Conservation (phyloP, 2,113 vertebrate species). For the Eublepharis macularius region DNA sequence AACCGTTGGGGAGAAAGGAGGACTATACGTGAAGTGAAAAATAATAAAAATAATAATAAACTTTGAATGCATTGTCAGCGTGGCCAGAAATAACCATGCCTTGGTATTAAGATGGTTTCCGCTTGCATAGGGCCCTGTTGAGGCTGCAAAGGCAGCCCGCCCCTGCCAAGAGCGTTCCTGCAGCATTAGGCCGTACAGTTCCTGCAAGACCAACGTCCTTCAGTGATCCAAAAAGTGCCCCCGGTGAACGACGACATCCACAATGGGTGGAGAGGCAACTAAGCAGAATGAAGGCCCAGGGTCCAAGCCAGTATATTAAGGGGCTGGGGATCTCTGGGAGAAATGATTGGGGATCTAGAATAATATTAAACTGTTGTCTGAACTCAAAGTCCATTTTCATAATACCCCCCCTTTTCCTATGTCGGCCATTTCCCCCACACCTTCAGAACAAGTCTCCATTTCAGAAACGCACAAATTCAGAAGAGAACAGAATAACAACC, state of each 20-base stretch:
- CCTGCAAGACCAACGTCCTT: too few relatives aligned
- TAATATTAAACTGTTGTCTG: neutral
- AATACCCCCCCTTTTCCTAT: neutral
- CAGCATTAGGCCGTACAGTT: too few relatives aligned
- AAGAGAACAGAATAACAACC: slow-evolving; percentile 1
- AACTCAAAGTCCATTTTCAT: neutral
- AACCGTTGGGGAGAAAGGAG: neutral
- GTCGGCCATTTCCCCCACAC: neutral
- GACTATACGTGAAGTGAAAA: neutral
- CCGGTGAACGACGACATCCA: too few relatives aligned
- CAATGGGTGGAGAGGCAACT: too few relatives aligned
- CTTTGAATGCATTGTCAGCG: neutral
- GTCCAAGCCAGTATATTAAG: too few relatives aligned
- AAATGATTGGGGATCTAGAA: neutral
- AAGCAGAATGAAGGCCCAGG: too few relatives aligned
- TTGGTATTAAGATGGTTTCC: too few relatives aligned
- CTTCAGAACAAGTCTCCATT: neutral
- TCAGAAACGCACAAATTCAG: neutral
- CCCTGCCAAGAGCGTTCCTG: too few relatives aligned
- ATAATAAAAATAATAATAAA: neutral
- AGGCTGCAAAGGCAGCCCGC: too few relatives aligned
- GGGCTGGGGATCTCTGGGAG: neutral
- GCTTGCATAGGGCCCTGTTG: too few relatives aligned
- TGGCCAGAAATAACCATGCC: neutral
- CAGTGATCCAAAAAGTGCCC: too few relatives aligned